Evolutionary conservation across 2,113 vertebrate species (phyloP).

Genomic region (Centropus unirufus): DNA sequence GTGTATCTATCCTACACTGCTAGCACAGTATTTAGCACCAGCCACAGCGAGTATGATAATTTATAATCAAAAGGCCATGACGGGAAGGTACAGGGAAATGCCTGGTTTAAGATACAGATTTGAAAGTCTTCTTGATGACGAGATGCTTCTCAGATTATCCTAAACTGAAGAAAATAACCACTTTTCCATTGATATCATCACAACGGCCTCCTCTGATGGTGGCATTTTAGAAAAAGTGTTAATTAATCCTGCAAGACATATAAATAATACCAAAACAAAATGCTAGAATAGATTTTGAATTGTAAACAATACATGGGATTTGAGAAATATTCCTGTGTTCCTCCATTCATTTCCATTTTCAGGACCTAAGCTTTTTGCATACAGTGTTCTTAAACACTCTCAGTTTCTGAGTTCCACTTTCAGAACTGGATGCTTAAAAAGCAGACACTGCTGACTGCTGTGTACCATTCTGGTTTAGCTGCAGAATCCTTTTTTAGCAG

Average conservation of each 20-base stretch:
- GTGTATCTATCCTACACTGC: background rate
- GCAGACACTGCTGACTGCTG: background rate
- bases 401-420: background rate
- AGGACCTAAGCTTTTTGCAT: background rate
- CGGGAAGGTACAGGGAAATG: background rate
- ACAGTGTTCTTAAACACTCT: background rate
- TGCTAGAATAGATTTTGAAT: background rate
- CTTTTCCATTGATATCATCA: background rate
- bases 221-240: background rate
- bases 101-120: background rate
- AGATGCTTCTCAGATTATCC: background rate
- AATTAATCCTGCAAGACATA: background rate
- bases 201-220: fast-evolving
- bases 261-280: background rate
- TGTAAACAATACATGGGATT: background rate
- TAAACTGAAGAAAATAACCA: background rate
- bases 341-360: background rate
- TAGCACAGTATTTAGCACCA: background rate
- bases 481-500: background rate
- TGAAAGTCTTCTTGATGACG: background rate
- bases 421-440: background rate
- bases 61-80: background rate
- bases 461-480: background rate
- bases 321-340: background rate
- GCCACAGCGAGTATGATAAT: background rate